phyloP scores from a whole-genome alignment of 2,888 invertebrate species.

The Oligia strigilis region DNA sequence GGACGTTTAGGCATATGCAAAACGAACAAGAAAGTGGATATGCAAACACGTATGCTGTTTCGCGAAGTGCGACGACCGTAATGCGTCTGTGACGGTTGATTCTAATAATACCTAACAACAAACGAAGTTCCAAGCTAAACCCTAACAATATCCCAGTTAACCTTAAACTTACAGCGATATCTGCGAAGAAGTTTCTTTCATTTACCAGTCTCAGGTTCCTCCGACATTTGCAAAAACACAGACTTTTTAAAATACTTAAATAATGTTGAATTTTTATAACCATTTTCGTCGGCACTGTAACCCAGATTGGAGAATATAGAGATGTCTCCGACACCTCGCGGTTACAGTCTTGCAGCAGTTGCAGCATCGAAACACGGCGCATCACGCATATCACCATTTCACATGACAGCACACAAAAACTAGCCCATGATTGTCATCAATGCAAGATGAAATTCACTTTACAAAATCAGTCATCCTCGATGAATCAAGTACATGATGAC shows the following conservation, averaged over 20 bases:
- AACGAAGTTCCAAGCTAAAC: slow-evolving; percentile 67
- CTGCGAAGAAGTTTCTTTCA: slow-evolving; percentile 15
- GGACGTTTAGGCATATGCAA: slow-evolving; percentile 49
- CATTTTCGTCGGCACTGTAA: slow-evolving; percentile 72
- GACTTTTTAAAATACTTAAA: slow-evolving; percentile 23
- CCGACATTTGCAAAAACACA: slow-evolving; percentile 31
- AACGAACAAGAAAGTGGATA: slow-evolving; percentile 65
- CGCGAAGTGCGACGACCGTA: slow-evolving; percentile 82
- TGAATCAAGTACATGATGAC: slow-evolving; percentile 41
- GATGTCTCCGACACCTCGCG: slow-evolving; percentile 68
- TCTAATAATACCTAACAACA: slow-evolving; percentile 82
- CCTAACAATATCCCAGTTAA: slow-evolving; percentile 60
- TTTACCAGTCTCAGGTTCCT: slow-evolving; percentile 24
- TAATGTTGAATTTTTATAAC: slow-evolving; percentile 63
- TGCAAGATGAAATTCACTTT: slow-evolving; percentile 40
- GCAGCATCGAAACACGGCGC: slow-evolving; percentile 69
- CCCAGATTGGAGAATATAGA: slow-evolving; percentile 70
- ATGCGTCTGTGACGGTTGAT: slow-evolving; percentile 73
- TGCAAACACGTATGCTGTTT: slow-evolving; percentile 73
- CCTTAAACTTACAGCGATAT: slow-evolving; percentile 58
- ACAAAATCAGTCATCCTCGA: slow-evolving; percentile 32
- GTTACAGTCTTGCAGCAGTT: slow-evolving; percentile 69
- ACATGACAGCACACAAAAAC: slow-evolving; percentile 55
- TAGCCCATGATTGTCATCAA: slow-evolving; percentile 48
- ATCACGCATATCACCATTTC: slow-evolving; percentile 72